A percentile compares a stretch with the other conserved stretches of the same genome.
Conservation (phyloP, 2,888 invertebrate species). For the Rhimphoctona megacephalus region DNA sequence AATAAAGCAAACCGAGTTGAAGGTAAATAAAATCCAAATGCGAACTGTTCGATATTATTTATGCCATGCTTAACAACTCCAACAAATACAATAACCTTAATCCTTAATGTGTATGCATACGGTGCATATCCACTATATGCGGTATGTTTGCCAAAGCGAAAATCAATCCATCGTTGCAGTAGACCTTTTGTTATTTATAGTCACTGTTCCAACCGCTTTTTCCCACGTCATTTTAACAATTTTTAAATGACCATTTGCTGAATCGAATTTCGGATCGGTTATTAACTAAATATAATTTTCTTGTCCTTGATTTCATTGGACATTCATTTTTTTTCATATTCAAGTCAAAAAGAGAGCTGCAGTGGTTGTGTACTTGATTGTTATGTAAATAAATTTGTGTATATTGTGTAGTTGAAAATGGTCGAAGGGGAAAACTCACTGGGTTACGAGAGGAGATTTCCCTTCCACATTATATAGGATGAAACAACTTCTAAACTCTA, state of each 20-base stretch:
- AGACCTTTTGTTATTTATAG: not conserved
- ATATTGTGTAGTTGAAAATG: slow-evolving; percentile 24
- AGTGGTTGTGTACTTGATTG: slow-evolving; percentile 40
- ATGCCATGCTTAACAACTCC: slow-evolving; percentile 41
- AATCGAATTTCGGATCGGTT: not conserved
- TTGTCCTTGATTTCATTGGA: not conserved
- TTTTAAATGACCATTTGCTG: not conserved
- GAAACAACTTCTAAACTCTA: slow-evolving; percentile 25
- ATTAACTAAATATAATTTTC: not conserved
- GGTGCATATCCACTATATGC: slow-evolving; percentile 2
- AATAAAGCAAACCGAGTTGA: slow-evolving; percentile 37
- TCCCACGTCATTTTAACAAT: not conserved
- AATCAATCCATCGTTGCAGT: slow-evolving; percentile 40
- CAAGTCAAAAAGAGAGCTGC: not conserved
- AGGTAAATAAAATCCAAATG: slow-evolving; percentile 45
- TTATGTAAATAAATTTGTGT: slow-evolving; percentile 56
- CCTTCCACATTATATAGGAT: not conserved
- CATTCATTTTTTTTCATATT: not conserved
- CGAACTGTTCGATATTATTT: slow-evolving; percentile 41
- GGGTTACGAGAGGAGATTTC: slow-evolving; percentile 45
- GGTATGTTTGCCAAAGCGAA: slow-evolving; percentile 51
- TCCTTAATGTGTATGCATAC: slow-evolving; percentile 32
- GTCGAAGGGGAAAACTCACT: slow-evolving; percentile 4
- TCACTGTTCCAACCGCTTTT: not conserved
- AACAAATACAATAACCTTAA: slow-evolving; percentile 21